Evolutionary conservation across 2,888 invertebrate genomes (phyloP), one percentile per base, ranked within the genome.

Genomic region (Lasioglossum pauxillum): DNA sequence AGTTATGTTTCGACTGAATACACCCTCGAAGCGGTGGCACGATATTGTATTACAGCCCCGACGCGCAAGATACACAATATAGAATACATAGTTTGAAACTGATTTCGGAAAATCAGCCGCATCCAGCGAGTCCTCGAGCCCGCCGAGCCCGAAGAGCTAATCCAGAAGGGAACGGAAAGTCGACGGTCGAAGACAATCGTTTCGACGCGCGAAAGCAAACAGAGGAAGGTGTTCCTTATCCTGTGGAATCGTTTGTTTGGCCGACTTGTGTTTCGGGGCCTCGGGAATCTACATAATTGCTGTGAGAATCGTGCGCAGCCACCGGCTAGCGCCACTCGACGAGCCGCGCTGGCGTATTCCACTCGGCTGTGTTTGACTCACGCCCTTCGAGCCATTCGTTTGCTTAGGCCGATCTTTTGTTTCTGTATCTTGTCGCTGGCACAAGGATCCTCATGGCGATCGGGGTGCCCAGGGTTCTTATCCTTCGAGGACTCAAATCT

Each of bases 341-440:
- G 3, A 38, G 67, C 73, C 49, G 76, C 69, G 73, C 44, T 72
- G 14, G 16, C 60, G 80, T 82, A 38, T n/a, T 76, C 89, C 75
- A 76, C 86, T 83, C 81, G 67, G 7, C 67, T 16, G 85, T 80
- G 90, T 75, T 83, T 67, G 69, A 75, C 78, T 82, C 80, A 75
- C 78, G 80, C 81, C 74, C 80, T 86, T 74, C 71, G 75, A 85
- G 71, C 82, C 83, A 82, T 87, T 73, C 86, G 92, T 92, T 92
- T 91, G 90, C 82, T 91, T 90, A 92, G 91, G 74, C 69, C 77
- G 82, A 84, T 86, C 92, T 89, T 92, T 92, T 92, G 92, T 92
- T 91, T 92, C 92, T 90, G 88, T 87, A 84, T 90, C 87, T 87
- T 83, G 84, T 90, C 84, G 78, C 75, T 16, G 75, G 78, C 60